Base-by-base conservation (phyloP, 2,888 invertebrate genomes). In the Nemotelus nigrinus region DNA sequence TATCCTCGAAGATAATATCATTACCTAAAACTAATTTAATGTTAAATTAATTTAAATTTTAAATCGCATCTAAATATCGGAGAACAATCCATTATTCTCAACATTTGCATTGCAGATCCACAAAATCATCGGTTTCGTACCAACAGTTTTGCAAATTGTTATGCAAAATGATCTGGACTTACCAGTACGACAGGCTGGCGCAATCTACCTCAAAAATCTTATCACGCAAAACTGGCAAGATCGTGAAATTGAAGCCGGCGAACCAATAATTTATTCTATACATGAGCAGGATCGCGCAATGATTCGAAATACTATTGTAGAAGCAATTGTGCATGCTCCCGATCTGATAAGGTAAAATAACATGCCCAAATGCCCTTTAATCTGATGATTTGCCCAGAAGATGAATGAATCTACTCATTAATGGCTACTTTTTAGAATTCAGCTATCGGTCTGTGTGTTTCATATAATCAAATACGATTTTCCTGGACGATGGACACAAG, bases 121-220 rank as follows among this genome's bases (percentile, higher is more conserved):
- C 86, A 96, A 96, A 90, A 97, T 98, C 80, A 97, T 98, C 86
- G 98, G 98, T 44, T 99, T 99, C 89, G 94, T 96, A 74, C 99
- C 98, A 72, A 92, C 94, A 68, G 89, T 99, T 78, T 89, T 99
- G 74, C 96, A 97, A 91, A 94, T 98, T 80, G 93, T 98, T 77
- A 96, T 98, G 96, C 91, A 93, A 87, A 92, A 92, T 83, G 96
- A 96, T 82, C 90, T 97, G 67, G 94, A 97, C 80, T 92, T 96
- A 90, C 95, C 97, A 80, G 94, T 98, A 0, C 89, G 98, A 80
- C 98, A 99, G 89, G 98, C 98, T 80, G 97, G 96, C 83, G 98
- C 95, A 57, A 96, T 99, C 82, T 99, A 98, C 88, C 89, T 99
- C 81, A 99, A 99, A 89, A 99, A 99, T 89, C 90, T 97, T 85